Evolutionary conservation across 2,113 vertebrate species (phyloP), one percentile per base, ranked within the genome.

Genomic region (Leiothrix lutea): DNA sequence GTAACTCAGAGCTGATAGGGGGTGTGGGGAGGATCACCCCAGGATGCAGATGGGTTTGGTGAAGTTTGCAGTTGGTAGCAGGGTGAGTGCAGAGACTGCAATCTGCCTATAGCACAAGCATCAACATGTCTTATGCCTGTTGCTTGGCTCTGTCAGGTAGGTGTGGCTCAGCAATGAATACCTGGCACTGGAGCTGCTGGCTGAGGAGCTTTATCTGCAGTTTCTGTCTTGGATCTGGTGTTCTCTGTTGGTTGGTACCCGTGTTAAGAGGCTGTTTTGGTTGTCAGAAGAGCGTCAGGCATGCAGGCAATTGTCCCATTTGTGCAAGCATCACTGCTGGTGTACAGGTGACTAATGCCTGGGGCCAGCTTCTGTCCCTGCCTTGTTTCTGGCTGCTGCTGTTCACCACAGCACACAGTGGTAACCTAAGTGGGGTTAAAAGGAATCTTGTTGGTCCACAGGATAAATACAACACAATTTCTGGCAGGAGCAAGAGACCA

Each of bases 151-250:
- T 19, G 29, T 8, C 0, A 1, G 17, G 40, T 42, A 18, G 95
- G 92, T 80, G 82, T 26, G 75, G 92, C 95, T 80, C 9, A 0
- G 84, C 25, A 23, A 5, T 29, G 21, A 88, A 40, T 85, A 69
- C 79, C 58, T 87, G 92, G 57, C 36, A 11, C 44, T 0, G 8
- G 13, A 29, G 66, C 50, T 79, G 70, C 61, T 56, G 80, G 57
- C 70, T 35, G 45, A 26, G 86, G 29, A 80, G 82, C 75, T 93
- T 93, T 72, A 86, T 95, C 90, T 90, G 90, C 82, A 80, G 88
- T 93, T 95, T 92, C 94, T 90, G 82, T 78, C 66, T 61, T 57
- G 50, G 57, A 75, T 81, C 66, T 60, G 28, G 61, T 1, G 3
- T 28, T 93, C 31, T 24, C 53, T 31, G 72, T 75, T 9, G 0